phyloP scores from a whole-genome alignment of 1,140 invertebrate species.

The Diabrotica virgifera region DNA sequence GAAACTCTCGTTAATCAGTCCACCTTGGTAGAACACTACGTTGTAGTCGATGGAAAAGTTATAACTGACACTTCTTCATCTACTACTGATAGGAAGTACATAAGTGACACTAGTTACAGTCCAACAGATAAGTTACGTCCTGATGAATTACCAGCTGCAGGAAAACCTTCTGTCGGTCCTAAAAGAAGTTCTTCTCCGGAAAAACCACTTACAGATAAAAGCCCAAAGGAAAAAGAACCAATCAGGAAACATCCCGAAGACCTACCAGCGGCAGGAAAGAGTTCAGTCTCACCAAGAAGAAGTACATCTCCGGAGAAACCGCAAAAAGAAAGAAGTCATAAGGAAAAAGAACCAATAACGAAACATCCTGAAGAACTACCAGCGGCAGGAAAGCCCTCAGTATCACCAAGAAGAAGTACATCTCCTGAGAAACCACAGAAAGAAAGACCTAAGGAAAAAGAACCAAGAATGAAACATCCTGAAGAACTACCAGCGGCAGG shows the following conservation, averaged over 20 bases:
- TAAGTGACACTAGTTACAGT: not conserved
- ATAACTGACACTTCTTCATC: slow-evolving; percentile 10
- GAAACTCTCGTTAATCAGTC: slow-evolving; percentile 15
- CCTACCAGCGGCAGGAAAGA: not conserved
- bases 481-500: slow-evolving; percentile 11
- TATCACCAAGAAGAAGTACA: not conserved
- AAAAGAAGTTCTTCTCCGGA: not conserved
- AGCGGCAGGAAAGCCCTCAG: slow-evolving; percentile 10
- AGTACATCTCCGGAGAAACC: slow-evolving; percentile 25
- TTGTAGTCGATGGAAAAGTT: slow-evolving; percentile 15
- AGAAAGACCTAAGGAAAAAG: not conserved
- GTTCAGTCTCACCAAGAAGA: not conserved
- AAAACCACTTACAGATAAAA: not conserved
- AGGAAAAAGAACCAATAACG: slow-evolving; percentile 48
- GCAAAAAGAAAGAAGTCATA: slow-evolving; percentile 28
- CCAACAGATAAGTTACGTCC: not conserved
- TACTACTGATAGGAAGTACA: not conserved
- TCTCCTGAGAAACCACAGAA: not conserved
- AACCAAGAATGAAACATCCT: not conserved
- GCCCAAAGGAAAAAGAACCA: not conserved
- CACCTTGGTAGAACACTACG: slow-evolving; percentile 13
- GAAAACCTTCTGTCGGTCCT: not conserved
- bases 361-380: slow-evolving; percentile 2
- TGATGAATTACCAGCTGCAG: slow-evolving; percentile 9
- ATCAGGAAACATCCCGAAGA: not conserved